Conservation (phyloP, 2,888 invertebrate genomes). For the Trichacis sp. region DNA sequence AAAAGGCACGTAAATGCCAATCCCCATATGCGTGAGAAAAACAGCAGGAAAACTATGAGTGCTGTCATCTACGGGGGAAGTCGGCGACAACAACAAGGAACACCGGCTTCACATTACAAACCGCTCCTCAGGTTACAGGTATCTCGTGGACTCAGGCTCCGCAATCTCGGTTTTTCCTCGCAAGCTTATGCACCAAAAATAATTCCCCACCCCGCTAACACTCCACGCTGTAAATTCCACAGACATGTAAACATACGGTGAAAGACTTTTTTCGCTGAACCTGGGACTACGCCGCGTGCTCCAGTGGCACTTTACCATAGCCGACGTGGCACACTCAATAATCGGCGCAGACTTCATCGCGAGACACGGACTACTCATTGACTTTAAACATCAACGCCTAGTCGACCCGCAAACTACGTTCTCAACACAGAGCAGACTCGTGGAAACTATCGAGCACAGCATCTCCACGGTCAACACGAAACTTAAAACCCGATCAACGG, state of each 20-base stretch:
- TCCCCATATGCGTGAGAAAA: background rate
- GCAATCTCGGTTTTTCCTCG: constrained; percentile 33
- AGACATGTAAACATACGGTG: constrained; percentile 52
- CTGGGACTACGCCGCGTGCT: constrained; percentile 52
- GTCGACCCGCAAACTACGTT: background rate
- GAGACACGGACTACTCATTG: constrained; percentile 1
- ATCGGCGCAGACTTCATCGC: no score
- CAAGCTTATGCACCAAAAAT: background rate
- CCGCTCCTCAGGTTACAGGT: background rate
- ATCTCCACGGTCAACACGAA: background rate
- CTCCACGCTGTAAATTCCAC: constrained; percentile 53
- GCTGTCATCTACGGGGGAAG: background rate
- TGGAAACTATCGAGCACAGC: background rate
- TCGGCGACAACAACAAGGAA: background rate
- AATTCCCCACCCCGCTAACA: background rate
- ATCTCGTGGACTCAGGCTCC: constrained; percentile 32
- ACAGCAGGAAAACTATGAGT: background rate
- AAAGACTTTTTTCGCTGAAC: constrained; percentile 41
- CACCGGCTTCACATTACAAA: constrained; percentile 21
- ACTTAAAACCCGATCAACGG: no score
- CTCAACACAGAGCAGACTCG: constrained; percentile 18
- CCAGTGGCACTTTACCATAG: constrained; percentile 54
- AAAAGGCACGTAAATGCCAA: background rate
- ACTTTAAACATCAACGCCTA: background rate
- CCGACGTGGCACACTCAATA: constrained; percentile 55